These are phyloP conservation scores for Zaprionus bogoriensis DNA, from an alignment of 2,888 invertebrate species.

Conservation along the genomic window DNA sequence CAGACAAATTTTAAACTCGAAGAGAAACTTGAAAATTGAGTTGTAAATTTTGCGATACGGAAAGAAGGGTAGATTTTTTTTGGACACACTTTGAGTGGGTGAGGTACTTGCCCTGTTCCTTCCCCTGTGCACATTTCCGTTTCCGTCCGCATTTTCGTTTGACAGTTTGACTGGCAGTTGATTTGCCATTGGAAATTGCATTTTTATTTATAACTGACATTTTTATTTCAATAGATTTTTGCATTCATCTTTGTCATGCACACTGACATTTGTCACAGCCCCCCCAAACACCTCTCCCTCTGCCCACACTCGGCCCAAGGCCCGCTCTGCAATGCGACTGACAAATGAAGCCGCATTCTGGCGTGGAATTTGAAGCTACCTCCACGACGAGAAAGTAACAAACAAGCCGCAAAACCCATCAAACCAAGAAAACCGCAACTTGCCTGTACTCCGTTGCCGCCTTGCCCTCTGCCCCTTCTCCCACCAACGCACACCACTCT, in stretches of 20 bases:
- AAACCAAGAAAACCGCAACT: slow-evolving; percentile 69
- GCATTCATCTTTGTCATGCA: slow-evolving; percentile 67
- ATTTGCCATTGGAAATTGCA: slow-evolving; percentile 69
- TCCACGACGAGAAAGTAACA: slow-evolving; percentile 49
- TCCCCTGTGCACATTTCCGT: slow-evolving; percentile 1
- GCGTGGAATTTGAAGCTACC: slow-evolving; percentile 51
- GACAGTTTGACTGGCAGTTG: slow-evolving; percentile 72
- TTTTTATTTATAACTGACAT: slow-evolving; percentile 68
- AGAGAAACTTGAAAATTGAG: background rate
- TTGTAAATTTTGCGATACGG: background rate
- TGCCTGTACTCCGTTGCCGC: slow-evolving; percentile 14
- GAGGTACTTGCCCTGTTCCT: background rate
- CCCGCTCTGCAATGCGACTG: slow-evolving; percentile 35
- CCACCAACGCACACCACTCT: background rate
- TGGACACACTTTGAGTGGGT: background rate
- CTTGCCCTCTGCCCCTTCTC: background rate
- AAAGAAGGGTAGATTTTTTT: background rate
- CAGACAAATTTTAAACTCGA: background rate
- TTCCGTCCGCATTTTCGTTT: slow-evolving; percentile 27
- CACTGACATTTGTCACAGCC: slow-evolving; percentile 59
- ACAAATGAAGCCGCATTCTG: slow-evolving; percentile 71
- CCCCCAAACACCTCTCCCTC: background rate
- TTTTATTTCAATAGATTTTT: slow-evolving; percentile 72
- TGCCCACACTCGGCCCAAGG: background rate
- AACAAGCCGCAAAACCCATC: slow-evolving; percentile 74